Evolutionary conservation across 2,797 vertebrate species (phyloP).

Genomic region (Ibycter americanus): DNA sequence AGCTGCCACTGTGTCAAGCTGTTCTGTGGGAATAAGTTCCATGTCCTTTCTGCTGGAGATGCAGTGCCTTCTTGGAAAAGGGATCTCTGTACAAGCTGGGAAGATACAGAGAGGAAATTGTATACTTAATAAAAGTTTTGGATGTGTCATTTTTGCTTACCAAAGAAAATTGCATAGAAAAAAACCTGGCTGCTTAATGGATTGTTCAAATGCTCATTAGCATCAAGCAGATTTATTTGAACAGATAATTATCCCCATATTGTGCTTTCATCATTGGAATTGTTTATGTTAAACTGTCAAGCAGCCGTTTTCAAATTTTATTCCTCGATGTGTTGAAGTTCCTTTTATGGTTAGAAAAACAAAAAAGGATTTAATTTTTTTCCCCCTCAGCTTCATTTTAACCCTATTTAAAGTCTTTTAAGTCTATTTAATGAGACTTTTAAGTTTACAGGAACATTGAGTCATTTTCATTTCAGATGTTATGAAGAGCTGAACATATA

Average conservation of each 20-base stretch:
- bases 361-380: not conserved
- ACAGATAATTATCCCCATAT: conserved; percentile 62
- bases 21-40: not conserved
- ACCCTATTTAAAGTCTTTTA: not conserved
- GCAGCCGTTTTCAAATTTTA: conserved; percentile 18
- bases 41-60: not conserved
- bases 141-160: conserved; percentile 45
- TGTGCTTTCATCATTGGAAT: conserved; percentile 63
- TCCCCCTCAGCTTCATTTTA: not conserved
- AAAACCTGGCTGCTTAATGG: conserved; percentile 23
- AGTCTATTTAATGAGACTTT: no score
- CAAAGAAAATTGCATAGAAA: conserved; percentile 25
- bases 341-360: not conserved
- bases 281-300: conserved; percentile 57
- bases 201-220: conserved; percentile 63
- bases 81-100: not conserved
- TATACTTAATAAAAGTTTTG: not conserved
- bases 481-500: not conserved
- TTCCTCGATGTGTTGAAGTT: conserved; percentile 7
- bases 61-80: not conserved
- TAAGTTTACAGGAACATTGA: not conserved
- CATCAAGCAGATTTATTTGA: conserved; percentile 64
- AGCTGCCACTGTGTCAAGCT: not conserved
- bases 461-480: not conserved
- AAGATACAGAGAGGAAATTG: not conserved